Conservation (phyloP, 2,797 vertebrate species). For the Halcyon badia region DNA sequence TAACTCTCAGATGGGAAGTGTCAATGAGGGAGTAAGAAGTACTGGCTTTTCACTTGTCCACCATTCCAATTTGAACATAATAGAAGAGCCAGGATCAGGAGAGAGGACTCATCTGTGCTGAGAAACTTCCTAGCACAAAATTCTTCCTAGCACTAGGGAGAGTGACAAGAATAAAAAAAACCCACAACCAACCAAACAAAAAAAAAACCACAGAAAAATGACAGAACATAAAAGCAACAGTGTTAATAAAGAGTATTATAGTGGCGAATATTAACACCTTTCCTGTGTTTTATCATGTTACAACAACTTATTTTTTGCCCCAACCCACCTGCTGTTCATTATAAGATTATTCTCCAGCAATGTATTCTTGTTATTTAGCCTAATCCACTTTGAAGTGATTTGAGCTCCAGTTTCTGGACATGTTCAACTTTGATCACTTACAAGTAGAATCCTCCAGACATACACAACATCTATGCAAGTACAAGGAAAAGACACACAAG, state of each 20-base stretch:
- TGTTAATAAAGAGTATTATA: not conserved
- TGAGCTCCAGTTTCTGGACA: slow-evolving; percentile 44
- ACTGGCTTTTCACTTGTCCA: not conserved
- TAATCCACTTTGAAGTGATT: slow-evolving; percentile 69
- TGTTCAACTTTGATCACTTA: slow-evolving; percentile 63
- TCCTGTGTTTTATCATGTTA: not conserved
- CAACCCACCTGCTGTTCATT: slow-evolving; percentile 9
- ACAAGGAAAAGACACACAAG: slow-evolving; percentile 56
- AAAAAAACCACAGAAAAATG: not conserved
- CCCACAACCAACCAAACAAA: too few relatives aligned
- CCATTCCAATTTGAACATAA: not conserved
- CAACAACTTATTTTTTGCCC: slow-evolving; percentile 4
- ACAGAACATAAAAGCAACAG: not conserved
- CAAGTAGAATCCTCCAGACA: slow-evolving; percentile 58
- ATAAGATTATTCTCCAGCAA: slow-evolving; percentile 19
- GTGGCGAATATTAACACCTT: not conserved
- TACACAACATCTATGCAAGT: slow-evolving; percentile 49
- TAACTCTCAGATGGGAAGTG: not conserved
- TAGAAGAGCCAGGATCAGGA: not conserved
- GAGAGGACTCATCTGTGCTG: not conserved
- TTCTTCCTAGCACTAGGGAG: not conserved
- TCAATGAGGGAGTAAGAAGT: not conserved
- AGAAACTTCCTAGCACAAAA: not conserved
- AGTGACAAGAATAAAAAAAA: not conserved
- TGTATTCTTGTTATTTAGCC: slow-evolving; percentile 37